These are phyloP conservation scores for Zonitis immaculata DNA, from an alignment of 2,888 invertebrate genomes.

Conservation along the genomic window DNA sequence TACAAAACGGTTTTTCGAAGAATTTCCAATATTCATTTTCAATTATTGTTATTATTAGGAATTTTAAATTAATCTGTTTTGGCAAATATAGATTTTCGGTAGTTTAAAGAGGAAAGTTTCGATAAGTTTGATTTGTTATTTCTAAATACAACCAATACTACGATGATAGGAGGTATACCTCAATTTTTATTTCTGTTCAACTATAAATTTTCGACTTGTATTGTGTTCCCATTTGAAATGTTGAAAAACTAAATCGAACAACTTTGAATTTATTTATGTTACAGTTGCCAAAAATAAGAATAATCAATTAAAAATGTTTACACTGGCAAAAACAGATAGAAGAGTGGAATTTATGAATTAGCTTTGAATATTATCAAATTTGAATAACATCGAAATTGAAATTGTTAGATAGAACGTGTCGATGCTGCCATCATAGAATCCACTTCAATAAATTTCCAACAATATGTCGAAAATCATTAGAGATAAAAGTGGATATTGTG, in stretches of 20 bases:
- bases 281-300: not conserved
- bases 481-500: not conserved
- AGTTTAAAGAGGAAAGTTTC: slow-evolving; percentile 10
- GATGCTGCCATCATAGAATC: not conserved
- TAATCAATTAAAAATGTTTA: not conserved
- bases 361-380: not conserved
- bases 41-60: slow-evolving; percentile 5
- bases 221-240: not conserved
- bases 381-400: not conserved
- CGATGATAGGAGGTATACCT: slow-evolving; percentile 12
- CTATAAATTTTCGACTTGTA: slow-evolving; percentile 2
- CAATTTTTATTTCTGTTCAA: slow-evolving; percentile 5
- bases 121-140: slow-evolving; percentile 17
- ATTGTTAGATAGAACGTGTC: not conserved
- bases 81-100: slow-evolving; percentile 12
- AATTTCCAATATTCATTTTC: not conserved
- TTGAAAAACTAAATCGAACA: not conserved
- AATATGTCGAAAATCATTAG: not conserved
- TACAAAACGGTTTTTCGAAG: too few relatives aligned
- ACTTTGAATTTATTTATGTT: not conserved
- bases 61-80: slow-evolving; percentile 12
- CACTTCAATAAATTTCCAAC: not conserved
- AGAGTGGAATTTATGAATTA: not conserved
- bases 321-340: not conserved
- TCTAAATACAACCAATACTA: slow-evolving; percentile 16